Base-by-base conservation (phyloP, 2,113 vertebrate species). In the Meriones unguiculatus region DNA sequence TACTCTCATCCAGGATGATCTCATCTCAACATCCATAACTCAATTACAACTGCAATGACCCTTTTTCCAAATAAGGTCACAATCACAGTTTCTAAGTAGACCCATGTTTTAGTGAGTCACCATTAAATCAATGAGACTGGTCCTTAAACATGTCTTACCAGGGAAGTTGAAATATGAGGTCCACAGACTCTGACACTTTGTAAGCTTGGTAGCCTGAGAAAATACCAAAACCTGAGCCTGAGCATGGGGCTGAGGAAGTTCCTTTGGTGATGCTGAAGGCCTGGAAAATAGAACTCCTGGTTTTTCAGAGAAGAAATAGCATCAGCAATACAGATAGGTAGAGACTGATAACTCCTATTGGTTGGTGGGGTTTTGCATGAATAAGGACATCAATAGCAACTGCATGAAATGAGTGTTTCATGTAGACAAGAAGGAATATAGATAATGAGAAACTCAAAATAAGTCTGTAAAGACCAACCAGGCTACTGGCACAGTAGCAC, bases 51-150 rank as follows among this genome's bases (percentile, higher is more conserved):
- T 54, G 8, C 18, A 72, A 90, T 87, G 69, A 82, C 24, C n/a
- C 28, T 72, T 90, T 96, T 81, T 69, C 46, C 15, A 65, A 95
- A 81, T 76, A 93, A 97, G 28, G n/a, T 95, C 38, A 89, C 38
- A 64, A 30, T 85, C 67, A 84, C 50, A 89, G 52, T 59, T 92
- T 96, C 52, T 18, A 95, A 62, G 57, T 90, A 32, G 22, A 88
- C 30, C 38, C 80, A 50, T 87, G 12, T 92, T 92, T 70, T 69
- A 35, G 2, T 7, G 7, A 35, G 25, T 7, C 89, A 65, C 41
- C 30, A 75, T 75, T 95, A 78, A 91, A 77, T 57, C 59, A 17
- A 70, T 22, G 88, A 70, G 0, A 93, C 15, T 80, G 30, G 22
- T 54, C 64, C 41, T 91, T 94, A 84, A 82, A 91, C 67, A 69